A percentile compares a stretch with the other conserved stretches of the same genome.
These are phyloP conservation scores for Shinisaurus crocodilurus DNA, from an alignment of 2,113 vertebrate species.

Conservation along the genomic window DNA sequence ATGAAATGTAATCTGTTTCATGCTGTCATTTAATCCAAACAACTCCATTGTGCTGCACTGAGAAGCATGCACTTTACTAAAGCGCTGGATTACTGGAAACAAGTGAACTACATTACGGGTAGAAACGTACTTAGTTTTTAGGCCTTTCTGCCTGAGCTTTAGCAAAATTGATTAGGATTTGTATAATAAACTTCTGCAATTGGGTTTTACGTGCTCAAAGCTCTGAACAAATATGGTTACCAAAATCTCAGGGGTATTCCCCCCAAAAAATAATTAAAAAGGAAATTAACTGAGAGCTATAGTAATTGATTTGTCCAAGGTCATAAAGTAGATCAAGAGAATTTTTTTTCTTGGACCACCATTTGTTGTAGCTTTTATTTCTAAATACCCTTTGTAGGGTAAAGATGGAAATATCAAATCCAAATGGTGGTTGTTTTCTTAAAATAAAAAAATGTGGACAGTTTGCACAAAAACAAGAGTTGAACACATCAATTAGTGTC, in stretches of 20 bases:
- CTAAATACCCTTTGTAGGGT: background rate
- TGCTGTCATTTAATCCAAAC: slow-evolving; percentile 20
- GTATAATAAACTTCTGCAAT: background rate
- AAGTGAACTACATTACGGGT: background rate
- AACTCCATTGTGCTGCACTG: background rate
- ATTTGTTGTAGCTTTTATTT: background rate
- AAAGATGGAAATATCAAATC: background rate
- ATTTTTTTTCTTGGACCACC: background rate
- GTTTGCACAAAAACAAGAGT: background rate
- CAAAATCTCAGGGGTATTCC: background rate
- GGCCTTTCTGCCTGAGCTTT: background rate
- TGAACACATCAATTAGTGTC: background rate
- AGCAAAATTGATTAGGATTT: slow-evolving; percentile 3
- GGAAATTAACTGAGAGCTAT: slow-evolving; percentile 1
- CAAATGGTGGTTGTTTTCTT: background rate
- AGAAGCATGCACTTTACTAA: background rate
- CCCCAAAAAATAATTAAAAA: background rate
- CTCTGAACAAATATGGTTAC: background rate
- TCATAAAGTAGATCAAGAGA: background rate
- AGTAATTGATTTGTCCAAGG: background rate
- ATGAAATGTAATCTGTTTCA: background rate
- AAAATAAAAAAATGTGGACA: background rate
- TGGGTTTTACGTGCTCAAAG: background rate
- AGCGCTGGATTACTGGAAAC: background rate
- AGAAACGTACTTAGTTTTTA: background rate